Evolutionary conservation across 2,113 vertebrate species (phyloP).

Genomic region (Psilopsiagon aurifrons): DNA sequence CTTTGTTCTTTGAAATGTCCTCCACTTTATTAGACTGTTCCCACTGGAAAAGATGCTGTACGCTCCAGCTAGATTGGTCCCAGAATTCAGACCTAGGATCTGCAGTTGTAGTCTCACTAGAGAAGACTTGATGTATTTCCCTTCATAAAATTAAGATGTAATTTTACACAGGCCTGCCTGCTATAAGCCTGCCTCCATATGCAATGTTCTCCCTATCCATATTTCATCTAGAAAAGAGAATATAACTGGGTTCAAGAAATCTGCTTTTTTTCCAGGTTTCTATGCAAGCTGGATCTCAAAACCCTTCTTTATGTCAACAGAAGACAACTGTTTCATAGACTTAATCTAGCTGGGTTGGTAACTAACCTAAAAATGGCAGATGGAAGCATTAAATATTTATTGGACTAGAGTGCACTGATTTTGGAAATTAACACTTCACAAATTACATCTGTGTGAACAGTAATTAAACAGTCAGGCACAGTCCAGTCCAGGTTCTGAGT

Average conservation of each 20-base stretch:
- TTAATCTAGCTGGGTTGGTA: slow-evolving; percentile 11
- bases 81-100: neutral
- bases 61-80: neutral
- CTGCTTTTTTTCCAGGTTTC: neutral
- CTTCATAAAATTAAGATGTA: neutral
- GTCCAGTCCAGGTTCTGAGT: slow-evolving; percentile 50
- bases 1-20: neutral
- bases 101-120: neutral
- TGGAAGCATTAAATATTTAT: slow-evolving; percentile 71
- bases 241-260: neutral
- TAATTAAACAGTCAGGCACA: slow-evolving; percentile 47
- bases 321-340: slow-evolving; percentile 23
- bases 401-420: slow-evolving; percentile 45
- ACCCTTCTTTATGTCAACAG: slow-evolving; percentile 17
- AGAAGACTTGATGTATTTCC: neutral
- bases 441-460: slow-evolving; percentile 49
- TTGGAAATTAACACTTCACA: slow-evolving; percentile 48
- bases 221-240: neutral
- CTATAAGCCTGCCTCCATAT: neutral
- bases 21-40: neutral
- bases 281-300: slow-evolving; percentile 23
- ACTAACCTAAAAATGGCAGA: slow-evolving; percentile 49
- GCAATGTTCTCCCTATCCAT: neutral
- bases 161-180: neutral
- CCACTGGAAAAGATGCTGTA: neutral